Conservation (phyloP, 2,888 invertebrate species). For the Amiota minor region DNA sequence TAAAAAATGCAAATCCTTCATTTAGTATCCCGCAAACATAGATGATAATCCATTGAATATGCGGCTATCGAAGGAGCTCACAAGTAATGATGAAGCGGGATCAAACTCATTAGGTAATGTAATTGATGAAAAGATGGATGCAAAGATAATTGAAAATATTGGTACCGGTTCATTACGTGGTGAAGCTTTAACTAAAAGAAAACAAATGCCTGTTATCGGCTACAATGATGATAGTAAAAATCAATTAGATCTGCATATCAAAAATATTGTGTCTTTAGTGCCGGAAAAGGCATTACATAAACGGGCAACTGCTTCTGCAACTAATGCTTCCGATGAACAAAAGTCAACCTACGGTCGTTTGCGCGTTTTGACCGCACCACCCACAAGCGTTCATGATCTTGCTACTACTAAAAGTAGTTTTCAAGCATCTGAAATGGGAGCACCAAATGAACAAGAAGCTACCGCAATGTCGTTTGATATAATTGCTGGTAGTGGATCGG, state of each 20-base stretch:
- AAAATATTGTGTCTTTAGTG: neutral
- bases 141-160: neutral
- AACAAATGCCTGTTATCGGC: constrained; percentile 10
- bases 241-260: neutral
- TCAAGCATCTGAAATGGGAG: constrained; percentile 58
- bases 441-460: constrained; percentile 58
- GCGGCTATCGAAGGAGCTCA: neutral
- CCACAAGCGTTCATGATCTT: constrained; percentile 75
- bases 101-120: constrained; percentile 14
- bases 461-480: constrained; percentile 61
- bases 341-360: constrained; percentile 82
- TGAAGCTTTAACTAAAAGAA: neutral
- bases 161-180: neutral
- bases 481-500: constrained; percentile 37
- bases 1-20: neutral
- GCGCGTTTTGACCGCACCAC: constrained; percentile 80
- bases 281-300: neutral
- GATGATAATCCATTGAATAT: constrained; percentile 41
- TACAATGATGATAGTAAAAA: neutral
- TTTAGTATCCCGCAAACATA: constrained; percentile 46
- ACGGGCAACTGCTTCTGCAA: constrained; percentile 5
- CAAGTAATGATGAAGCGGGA: neutral
- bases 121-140: constrained; percentile 1
- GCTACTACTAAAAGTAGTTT: constrained; percentile 33
- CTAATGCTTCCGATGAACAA: constrained; percentile 47